phyloP scores from a whole-genome alignment of 2,888 invertebrate species.

The Blera fallax region DNA sequence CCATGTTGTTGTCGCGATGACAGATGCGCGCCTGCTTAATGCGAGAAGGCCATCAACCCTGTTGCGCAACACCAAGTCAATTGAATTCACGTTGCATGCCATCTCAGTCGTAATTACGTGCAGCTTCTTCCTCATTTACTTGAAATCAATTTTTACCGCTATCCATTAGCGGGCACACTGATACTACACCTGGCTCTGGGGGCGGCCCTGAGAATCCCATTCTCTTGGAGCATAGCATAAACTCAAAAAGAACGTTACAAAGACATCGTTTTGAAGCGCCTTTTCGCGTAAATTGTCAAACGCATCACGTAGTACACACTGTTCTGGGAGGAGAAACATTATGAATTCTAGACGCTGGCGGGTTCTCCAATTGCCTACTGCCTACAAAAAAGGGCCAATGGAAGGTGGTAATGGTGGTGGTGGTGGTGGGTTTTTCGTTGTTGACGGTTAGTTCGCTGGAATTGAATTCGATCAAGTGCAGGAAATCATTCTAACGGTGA shows the following conservation, averaged over 20 bases:
- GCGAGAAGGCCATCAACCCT: constrained; percentile 44
- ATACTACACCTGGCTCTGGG: constrained; percentile 27
- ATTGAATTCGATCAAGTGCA: constrained; percentile 72
- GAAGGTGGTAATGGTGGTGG: constrained; percentile 20
- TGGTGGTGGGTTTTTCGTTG: background rate
- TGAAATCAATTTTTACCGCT: constrained; percentile 63
- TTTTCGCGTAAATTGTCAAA: constrained; percentile 58
- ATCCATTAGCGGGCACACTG: constrained; percentile 24
- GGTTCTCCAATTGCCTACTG: constrained; percentile 52
- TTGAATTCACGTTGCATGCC: constrained; percentile 31
- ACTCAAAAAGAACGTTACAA: constrained; percentile 50
- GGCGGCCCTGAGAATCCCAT: constrained; percentile 46
- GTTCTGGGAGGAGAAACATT: constrained; percentile 55
- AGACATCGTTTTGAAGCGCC: constrained; percentile 52
- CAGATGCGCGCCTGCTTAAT: constrained; percentile 25
- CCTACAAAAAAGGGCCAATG: constrained; percentile 47
- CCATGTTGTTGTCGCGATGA: background rate
- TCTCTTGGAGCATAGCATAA: constrained; percentile 12
- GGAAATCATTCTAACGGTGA: constrained; percentile 72
- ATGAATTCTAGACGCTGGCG: constrained; percentile 63
- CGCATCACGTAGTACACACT: constrained; percentile 57
- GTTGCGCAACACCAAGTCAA: constrained; percentile 40
- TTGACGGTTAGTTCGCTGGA: constrained; percentile 58
- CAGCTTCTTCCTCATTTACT: constrained; percentile 63
- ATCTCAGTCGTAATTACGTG: constrained; percentile 60